These are phyloP conservation scores for Coendou prehensilis DNA, from an alignment of 2,797 vertebrate species.

Conservation along the genomic window DNA sequence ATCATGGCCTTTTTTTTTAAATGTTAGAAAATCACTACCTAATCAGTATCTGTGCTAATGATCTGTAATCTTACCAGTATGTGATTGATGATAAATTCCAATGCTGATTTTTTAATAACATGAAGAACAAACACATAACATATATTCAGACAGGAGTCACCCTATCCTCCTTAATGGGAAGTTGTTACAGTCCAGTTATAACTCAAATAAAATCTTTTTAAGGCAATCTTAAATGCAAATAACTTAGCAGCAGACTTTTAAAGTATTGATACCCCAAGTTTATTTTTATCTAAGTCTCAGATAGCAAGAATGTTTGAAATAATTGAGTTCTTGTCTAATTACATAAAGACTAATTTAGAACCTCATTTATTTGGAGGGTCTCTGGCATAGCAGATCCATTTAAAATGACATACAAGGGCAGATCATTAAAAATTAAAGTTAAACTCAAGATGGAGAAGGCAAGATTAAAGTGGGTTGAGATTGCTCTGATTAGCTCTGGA, in stretches of 20 bases:
- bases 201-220: constrained; percentile 74
- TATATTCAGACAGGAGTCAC: constrained; percentile 66
- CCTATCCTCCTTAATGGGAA: constrained; percentile 66
- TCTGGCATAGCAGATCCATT: constrained; percentile 82
- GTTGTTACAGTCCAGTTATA: constrained; percentile 62
- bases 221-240: constrained; percentile 77
- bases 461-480: constrained; percentile 61
- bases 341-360: constrained; percentile 83
- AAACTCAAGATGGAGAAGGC: constrained; percentile 81
- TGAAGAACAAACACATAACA: constrained; percentile 73
- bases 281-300: constrained; percentile 76
- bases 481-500: constrained; percentile 48
- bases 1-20: constrained; percentile 60
- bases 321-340: constrained; percentile 86
- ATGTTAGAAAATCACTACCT: constrained; percentile 74
- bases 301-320: constrained; percentile 76
- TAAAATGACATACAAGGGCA: constrained; percentile 80
- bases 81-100: constrained; percentile 79
- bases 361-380: constrained; percentile 84
- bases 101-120: constrained; percentile 82
- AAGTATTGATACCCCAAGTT: constrained; percentile 70
- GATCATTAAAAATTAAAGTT: constrained; percentile 85
- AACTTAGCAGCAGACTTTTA: constrained; percentile 65
- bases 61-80: constrained; percentile 69
- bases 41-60: constrained; percentile 79